A percentile compares a stretch with the other conserved stretches of the same genome.
phyloP scores from a whole-genome alignment of 2,797 vertebrate genomes.

The Mallotus villosus region DNA sequence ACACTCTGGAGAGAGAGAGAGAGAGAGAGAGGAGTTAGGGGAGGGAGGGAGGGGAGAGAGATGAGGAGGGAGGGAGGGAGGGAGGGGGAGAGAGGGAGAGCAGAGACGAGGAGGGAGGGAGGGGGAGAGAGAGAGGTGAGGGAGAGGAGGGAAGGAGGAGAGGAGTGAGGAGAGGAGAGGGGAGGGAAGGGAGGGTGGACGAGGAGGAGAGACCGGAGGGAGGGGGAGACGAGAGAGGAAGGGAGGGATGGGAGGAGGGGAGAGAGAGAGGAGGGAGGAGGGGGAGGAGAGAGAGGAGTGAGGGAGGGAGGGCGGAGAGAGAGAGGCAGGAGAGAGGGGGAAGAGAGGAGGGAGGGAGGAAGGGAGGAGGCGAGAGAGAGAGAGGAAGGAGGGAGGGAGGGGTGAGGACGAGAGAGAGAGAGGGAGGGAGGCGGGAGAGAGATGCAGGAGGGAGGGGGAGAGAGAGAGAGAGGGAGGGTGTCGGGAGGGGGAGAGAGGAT shows the following conservation, averaged over 20 bases:
- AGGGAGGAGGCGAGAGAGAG: background rate
- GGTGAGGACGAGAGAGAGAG: background rate
- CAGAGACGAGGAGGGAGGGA: background rate
- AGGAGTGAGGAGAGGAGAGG: too few species aligned
- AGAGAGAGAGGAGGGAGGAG: background rate
- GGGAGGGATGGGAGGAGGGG: too few species aligned
- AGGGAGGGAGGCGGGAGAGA: too few species aligned
- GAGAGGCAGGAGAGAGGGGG: background rate
- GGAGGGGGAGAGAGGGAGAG: too few species aligned
- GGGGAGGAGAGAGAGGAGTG: too few species aligned
- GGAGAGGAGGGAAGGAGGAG: background rate
- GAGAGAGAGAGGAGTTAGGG: background rate
- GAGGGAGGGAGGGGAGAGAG: constrained; percentile 1
- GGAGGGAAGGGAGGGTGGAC: background rate
- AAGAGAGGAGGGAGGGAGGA: background rate
- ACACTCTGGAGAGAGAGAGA: constrained; percentile 75
- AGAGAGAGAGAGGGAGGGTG: background rate
- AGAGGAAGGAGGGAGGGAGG: too few species aligned
- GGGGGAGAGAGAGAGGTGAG: background rate
- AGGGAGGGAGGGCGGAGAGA: background rate
- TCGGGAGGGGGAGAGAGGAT: too few species aligned
- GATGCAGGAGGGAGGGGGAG: too few species aligned
- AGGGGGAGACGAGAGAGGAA: background rate
- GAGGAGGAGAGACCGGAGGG: background rate
- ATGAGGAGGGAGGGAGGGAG: background rate